Base-by-base conservation (phyloP, 2,113 vertebrate genomes). In the Sapajus apella region DNA sequence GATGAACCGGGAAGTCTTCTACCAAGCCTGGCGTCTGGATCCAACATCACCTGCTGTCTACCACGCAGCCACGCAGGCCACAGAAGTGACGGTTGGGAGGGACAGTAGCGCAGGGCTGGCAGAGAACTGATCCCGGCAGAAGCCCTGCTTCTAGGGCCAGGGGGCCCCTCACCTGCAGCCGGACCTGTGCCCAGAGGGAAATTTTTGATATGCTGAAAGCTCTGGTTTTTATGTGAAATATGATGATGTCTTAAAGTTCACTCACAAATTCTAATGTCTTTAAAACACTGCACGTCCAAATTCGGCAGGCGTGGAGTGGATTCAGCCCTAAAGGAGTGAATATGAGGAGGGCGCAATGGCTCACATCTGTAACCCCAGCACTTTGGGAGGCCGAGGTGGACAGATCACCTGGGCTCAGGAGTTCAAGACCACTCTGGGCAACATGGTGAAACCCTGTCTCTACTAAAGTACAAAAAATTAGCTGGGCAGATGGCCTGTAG, bases 51-150 rank as follows among this genome's bases (percentile, higher is more conserved):
- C 21, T 2, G 30, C n/a, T 18, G 0, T 70, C 13, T 7, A 2
- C 40, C 70, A 11, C 0, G 1, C 45, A n/a, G 68, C 84, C 32
- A 4, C 0, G 18, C 6, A 21, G 6, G 27, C 13, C 77, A 3
- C 4, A 5, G 7, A 32, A 50, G 56, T 30, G 16, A 61, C 25
- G 12, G 27, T 23, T 10, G 3, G 3, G 32, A 27, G 3, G 3
- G 47, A 27, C n/a, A 1, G 52, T 52, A 10, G 32, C 10, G 1
- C 1, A 0, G 27, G 45, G 55, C 21, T 3, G 12, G 11, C 0
- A 4, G 21, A 43, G n/a, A 21, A 0, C 2, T 2, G 21, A 35
- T n/a, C 4, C 35, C 1, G 0, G 2, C 20, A 1, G 43, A 9
- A 4, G 45, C 27, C 61, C 32, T 3, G 1, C 27, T 35, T 0